Base-by-base conservation (phyloP, 1,140 invertebrate genomes). In the Drosophila littoralis region DNA sequence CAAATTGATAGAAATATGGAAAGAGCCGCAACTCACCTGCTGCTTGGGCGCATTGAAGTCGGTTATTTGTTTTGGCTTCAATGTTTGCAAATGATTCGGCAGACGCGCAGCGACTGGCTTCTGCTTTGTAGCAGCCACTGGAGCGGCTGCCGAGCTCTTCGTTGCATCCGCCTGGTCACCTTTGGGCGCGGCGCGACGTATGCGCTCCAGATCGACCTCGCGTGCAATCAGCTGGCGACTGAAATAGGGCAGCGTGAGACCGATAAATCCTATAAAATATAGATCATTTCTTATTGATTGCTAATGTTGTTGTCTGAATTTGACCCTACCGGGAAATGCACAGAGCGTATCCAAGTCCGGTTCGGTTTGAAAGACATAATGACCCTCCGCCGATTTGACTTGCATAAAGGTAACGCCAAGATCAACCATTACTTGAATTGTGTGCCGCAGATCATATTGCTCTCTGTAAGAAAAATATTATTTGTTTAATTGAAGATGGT, bases 351-450 rank as follows among this genome's bases (percentile, higher is more conserved):
- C 91, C 17, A 94, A 79, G 78, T 95, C 97, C 91, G 97, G 97
- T 91, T 98, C 97, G 2, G 98, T 91, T 46, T 95, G 93, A 91
- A 96, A 98, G 5, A 94, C 93, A 92, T 97, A 98, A 43, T 94
- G 94, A 50, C 97, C 97, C 75, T 98, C 97, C 0, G 92, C 75
- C 6, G 93, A 94, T 50, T 96, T 95, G 61, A 97, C 95, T 93
- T 99, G 98, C 1, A 95, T 93, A 92, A 97, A 98, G 17, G 95
- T 96, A 55, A 99, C 93, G 70, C 97, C 98, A 91, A 98, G 97
- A 88, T 97, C 96, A 38, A 98, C 94, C 97, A 99, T 97, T 0
- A 96, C 94, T 61, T 95, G 93, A 1, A 98, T 95, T n/a, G 98
- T 94, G 22, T 95, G 93, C 1, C 92, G 84, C 10, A 99, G 90